Base-by-base conservation (phyloP, 1,140 invertebrate genomes). In the Tetramorium parvispinum region DNA sequence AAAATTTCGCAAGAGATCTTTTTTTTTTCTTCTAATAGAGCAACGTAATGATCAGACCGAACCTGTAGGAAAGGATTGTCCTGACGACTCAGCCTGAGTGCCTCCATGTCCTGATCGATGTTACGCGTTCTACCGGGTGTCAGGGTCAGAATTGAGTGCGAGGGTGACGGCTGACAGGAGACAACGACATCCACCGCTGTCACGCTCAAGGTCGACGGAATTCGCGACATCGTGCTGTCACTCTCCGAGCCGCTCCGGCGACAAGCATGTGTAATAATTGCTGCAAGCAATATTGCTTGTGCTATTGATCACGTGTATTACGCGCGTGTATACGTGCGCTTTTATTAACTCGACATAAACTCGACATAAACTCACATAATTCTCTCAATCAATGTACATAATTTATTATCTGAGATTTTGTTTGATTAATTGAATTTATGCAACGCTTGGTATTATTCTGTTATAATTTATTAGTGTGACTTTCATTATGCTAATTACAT, bases 61-160 rank as follows among this genome's bases (percentile, higher is more conserved):
- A 97, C 97, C 96, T 97, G 97, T 85, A 98, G 95, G 94, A 97
- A 98, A 32, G 97, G 97, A 95, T 98, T 98, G 93, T 98, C 97
- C 94, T 98, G 97, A 85, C 97, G 95, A 43, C 97, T 98, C 27
- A 97, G 95, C 86, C 97, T 96, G 37, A 98, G 94, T 24, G 97
- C 97, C 94, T 98, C 97, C 97, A 98, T 98, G 92, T 98, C 97
- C 94, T 97, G 97, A 93, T 97, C 97, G 91, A 98, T 97, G 94
- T 98, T 97, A 89, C 97, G 96, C 75, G 97, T 96, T 89, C 97
- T 96, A 57, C 97, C 97, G 57, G 97, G 97, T 88, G 97, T 97
- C 87, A 97, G 94, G 75, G 97, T 96, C 86, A 97, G 95, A 85
- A 96, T 96, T 16, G 97, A 97, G 77, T 95, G 94, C 51, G 95